phyloP scores from a whole-genome alignment of 2,888 invertebrate species.

The Plutella xylostella region DNA sequence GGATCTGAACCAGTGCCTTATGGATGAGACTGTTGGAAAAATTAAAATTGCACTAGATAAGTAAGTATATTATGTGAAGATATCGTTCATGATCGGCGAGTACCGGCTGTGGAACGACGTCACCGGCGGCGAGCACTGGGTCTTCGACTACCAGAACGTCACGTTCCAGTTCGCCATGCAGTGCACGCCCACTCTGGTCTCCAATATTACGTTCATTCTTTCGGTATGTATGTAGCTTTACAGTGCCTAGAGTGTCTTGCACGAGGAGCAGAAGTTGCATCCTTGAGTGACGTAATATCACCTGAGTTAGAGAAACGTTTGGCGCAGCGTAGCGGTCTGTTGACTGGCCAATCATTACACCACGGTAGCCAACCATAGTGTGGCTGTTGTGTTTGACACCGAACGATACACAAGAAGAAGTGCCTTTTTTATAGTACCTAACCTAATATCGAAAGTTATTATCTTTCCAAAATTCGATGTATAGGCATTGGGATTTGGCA shows the following conservation, averaged over 20 bases:
- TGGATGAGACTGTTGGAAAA: background rate
- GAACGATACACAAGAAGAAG: too few relatives aligned
- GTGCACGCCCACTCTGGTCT: constrained; percentile 6
- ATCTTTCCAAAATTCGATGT: too few relatives aligned
- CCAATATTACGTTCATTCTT: constrained; percentile 8
- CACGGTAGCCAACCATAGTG: too few relatives aligned
- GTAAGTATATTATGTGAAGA: background rate
- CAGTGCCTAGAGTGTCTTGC: too few relatives aligned
- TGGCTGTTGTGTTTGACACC: too few relatives aligned
- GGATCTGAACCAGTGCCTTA: background rate
- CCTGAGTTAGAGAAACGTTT: too few relatives aligned
- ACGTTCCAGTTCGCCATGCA: constrained; percentile 6
- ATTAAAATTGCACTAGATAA: background rate
- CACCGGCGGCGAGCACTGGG: background rate
- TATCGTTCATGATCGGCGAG: background rate
- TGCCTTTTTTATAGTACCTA: too few relatives aligned
- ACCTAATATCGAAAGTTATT: too few relatives aligned
- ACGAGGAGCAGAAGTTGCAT: too few relatives aligned
- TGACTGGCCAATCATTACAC: too few relatives aligned
- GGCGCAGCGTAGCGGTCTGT: too few relatives aligned
- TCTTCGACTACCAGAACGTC: background rate
- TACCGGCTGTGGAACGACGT: background rate
- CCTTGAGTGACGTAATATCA: too few relatives aligned
- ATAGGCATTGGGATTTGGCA: background rate
- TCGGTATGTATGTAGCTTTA: constrained; percentile 10